Base-by-base conservation (phyloP, 2,888 invertebrate genomes). In the Microdon myrmicae region DNA sequence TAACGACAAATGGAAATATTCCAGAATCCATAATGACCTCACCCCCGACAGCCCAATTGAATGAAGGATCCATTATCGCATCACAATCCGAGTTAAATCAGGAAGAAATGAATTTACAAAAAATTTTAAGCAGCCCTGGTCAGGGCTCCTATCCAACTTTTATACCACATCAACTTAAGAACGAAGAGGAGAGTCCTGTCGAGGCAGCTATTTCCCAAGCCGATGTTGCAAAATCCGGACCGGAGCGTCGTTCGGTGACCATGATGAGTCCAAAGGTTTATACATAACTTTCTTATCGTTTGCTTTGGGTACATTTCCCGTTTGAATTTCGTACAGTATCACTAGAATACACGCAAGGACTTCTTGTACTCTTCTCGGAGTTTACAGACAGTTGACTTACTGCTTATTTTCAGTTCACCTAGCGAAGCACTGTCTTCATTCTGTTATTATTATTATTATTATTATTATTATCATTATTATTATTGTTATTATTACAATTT, bases 211-310 rank as follows among this genome's bases (percentile, higher is more conserved):
- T 72, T 39, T 71, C 71, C 12, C 74, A 75, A 54, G 66, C 73
- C 17, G 73, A 75, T 64, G 68, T 72, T 47, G 73, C 73, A 17
- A 74, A 74, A 53, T 68, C 69, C 19, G 70, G 67, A 66, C 74
- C 73, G 37, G 77, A 74, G 68, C 72, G 74, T 39, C 75, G 73
- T 28, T 77, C 74, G 56, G 68, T 71, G 67, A 69, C 71, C 53
- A 64, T 67, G 54, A 73, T 75, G 70, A 71, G 72, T 48, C 75
- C 75, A 70, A 79, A 79, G 79, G 79, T 79, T 74, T 73, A 75
- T 76, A 73, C 31, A 12, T 12, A 20, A n/a, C n/a, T n/a, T n/a
- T n/a, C n/a, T n/a, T n/a, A n/a, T n/a, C n/a, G n/a, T n/a, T n/a
- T n/a, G n/a, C n/a, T n/a, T n/a, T n/a, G n/a, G n/a, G n/a, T n/a